Evolutionary conservation across 2,113 vertebrate species (phyloP).

Genomic region (Eretmochelys imbricata): DNA sequence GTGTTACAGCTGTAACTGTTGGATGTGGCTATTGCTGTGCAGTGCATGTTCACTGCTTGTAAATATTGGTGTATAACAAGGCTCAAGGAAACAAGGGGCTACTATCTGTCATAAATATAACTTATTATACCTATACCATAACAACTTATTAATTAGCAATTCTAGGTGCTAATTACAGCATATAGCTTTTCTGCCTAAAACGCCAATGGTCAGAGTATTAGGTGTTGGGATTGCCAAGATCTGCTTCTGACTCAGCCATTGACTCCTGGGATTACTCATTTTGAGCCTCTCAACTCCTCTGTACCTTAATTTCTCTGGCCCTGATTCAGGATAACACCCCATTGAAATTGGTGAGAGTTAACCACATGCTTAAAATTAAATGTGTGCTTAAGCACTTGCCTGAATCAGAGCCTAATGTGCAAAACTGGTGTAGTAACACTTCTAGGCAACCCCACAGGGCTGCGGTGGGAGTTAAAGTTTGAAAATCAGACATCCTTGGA

Average conservation of each 20-base stretch:
- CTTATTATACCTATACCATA: fast-evolving
- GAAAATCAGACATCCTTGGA: not conserved
- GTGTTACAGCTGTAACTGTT: not conserved
- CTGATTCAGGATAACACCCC: no score
- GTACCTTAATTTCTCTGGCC: not conserved
- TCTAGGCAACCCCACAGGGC: not conserved
- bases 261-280: not conserved
- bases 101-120: fast-evolving
- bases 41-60: not conserved
- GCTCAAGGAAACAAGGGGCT: not conserved
- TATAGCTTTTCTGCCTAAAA: not conserved
- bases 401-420: no score
- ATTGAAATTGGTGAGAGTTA: no score
- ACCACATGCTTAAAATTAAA: no score
- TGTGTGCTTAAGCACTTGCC: no score
- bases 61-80: not conserved
- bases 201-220: fast-evolving
- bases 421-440: not conserved
- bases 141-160: not conserved
- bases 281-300: not conserved
- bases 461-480: not conserved
- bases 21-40: fast-evolving
- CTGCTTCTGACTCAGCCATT: not conserved
- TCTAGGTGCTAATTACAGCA: not conserved
- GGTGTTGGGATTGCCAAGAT: not conserved